A percentile compares a stretch with the other conserved stretches of the same genome.
Conservation (phyloP, 2,113 vertebrate genomes). For the Corapipo altera region DNA sequence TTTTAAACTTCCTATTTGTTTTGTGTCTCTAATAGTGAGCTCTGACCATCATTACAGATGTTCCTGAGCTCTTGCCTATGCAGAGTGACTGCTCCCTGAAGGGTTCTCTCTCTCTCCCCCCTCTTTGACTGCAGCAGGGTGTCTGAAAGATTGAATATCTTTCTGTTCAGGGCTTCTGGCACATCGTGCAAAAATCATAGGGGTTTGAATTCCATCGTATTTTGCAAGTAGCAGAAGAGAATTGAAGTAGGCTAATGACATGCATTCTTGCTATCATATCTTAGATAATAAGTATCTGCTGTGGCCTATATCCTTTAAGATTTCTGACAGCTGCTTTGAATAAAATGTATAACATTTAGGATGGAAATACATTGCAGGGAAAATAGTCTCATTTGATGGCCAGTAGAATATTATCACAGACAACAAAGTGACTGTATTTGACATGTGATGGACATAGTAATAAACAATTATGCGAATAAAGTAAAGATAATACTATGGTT, state of each 20-base stretch:
- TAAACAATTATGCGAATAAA: not conserved
- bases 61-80: not conserved
- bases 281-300: not conserved
- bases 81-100: not conserved
- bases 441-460: not conserved
- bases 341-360: not conserved
- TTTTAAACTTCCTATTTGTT: not conserved
- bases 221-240: not conserved
- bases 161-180: not conserved
- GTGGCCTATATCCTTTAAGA: not conserved
- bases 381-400: not conserved
- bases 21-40: not conserved
- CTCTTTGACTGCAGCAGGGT: not conserved
- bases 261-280: not conserved
- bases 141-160: not conserved
- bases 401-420: not conserved
- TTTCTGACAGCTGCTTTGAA: slow-evolving; percentile 10
- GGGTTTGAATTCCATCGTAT: not conserved
- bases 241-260: slow-evolving; percentile 11
- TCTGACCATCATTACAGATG: not conserved
- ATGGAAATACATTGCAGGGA: not conserved
- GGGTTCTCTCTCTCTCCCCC: not conserved
- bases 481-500: not conserved
- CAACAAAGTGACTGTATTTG: not conserved
- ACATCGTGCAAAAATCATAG: not conserved